A percentile compares a stretch with the other conserved stretches of the same genome.
These are phyloP conservation scores for Margaritifera margaritifera DNA, from an alignment of 2,888 invertebrate genomes.

Conservation along the genomic window DNA sequence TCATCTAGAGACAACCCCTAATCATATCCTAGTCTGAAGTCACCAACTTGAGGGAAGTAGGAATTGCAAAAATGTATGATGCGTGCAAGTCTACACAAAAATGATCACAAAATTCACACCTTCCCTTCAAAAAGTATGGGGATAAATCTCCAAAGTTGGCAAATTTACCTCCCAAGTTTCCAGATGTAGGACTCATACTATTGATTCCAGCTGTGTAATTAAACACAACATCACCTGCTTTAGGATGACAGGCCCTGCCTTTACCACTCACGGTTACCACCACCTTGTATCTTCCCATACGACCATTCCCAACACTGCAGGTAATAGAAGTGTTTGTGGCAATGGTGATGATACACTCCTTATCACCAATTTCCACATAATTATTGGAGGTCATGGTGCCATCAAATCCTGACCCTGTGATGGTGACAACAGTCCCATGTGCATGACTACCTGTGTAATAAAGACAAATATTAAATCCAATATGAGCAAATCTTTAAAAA, in stretches of 20 bases:
- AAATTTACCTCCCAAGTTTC: constrained; percentile 40
- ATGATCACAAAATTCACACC: too few relatives aligned
- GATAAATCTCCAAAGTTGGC: too few relatives aligned
- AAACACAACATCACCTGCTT: constrained; percentile 19
- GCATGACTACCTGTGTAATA: too few relatives aligned
- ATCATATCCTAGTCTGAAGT: too few relatives aligned
- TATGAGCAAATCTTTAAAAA: too few relatives aligned
- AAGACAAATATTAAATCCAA: too few relatives aligned
- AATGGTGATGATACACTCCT: constrained; percentile 44
- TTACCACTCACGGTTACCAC: constrained; percentile 31
- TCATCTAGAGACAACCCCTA: too few relatives aligned
- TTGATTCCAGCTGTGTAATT: constrained; percentile 30
- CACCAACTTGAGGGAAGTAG: too few relatives aligned
- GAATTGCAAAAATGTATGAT: too few relatives aligned
- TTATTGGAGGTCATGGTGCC: constrained; percentile 30
- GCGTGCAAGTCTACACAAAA: too few relatives aligned
- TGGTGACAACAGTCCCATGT: constrained; percentile 7
- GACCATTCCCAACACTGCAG: constrained; percentile 50
- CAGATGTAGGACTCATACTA: constrained; percentile 27
- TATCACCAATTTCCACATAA: constrained; percentile 51
- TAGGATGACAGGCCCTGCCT: constrained; percentile 32
- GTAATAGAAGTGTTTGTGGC: constrained; percentile 39
- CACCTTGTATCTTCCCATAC: constrained; percentile 36
- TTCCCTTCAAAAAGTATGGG: too few relatives aligned
- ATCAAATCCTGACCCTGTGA: constrained; percentile 60